A percentile compares a stretch with the other conserved stretches of the same genome.
Conservation (phyloP, 2,797 vertebrate species). For the Atherinosoma microstoma region DNA sequence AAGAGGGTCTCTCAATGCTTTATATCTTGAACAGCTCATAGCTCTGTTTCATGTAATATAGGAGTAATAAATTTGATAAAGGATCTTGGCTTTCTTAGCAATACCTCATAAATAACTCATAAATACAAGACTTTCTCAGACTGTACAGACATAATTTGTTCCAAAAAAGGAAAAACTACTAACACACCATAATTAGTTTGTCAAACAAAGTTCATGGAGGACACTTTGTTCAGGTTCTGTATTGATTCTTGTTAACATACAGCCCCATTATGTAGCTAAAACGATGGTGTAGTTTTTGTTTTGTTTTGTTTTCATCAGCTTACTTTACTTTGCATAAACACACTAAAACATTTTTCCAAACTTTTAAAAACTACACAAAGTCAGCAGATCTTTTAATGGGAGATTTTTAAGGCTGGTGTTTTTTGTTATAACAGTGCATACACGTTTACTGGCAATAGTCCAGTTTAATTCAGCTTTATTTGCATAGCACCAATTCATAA, state of each 20-base stretch:
- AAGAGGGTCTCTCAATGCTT: slow-evolving; percentile 10
- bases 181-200: slow-evolving; percentile 9
- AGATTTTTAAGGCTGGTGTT: slow-evolving; percentile 9
- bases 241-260: slow-evolving; percentile 40
- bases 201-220: slow-evolving; percentile 42
- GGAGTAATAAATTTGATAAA: slow-evolving; percentile 24
- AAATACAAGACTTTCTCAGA: slow-evolving; percentile 31
- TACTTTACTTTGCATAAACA: slow-evolving; percentile 60
- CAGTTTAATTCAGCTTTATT: no score
- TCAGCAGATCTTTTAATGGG: slow-evolving; percentile 33
- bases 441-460: no score
- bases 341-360: slow-evolving; percentile 22
- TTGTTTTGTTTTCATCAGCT: slow-evolving; percentile 46
- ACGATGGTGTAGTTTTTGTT: slow-evolving; percentile 69
- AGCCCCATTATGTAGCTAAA: slow-evolving; percentile 51
- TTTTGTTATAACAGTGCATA: slow-evolving; percentile 4
- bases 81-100: slow-evolving; percentile 34
- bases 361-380: slow-evolving; percentile 21
- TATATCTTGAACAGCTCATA: slow-evolving; percentile 39
- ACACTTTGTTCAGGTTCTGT: slow-evolving; percentile 31
- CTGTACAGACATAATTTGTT: slow-evolving; percentile 2
- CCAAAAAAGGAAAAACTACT: slow-evolving; percentile 1
- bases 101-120: slow-evolving; percentile 19
- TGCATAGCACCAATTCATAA: no score
- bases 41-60: slow-evolving; percentile 33